phyloP scores from a whole-genome alignment of 2,797 vertebrate genomes.

The Gymnoscopelus braueri region DNA sequence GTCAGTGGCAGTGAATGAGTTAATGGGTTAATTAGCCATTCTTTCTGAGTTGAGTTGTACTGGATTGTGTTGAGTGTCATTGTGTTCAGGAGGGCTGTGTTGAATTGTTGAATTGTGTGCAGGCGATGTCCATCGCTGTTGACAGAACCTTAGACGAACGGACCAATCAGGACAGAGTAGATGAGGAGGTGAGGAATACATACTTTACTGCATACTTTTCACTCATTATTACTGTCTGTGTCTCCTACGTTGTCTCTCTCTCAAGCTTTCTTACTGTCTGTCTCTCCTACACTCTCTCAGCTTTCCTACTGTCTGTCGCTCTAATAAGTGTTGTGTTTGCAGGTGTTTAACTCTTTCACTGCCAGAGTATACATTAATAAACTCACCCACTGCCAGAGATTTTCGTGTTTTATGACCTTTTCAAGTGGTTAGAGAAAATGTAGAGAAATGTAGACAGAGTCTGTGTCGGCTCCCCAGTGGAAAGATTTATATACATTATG shows the following conservation, averaged over 20 bases:
- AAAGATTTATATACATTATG: too few species aligned
- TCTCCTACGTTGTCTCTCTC: not conserved
- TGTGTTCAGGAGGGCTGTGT: not conserved
- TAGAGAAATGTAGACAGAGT: too few species aligned
- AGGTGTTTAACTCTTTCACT: too few species aligned
- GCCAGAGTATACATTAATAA: too few species aligned
- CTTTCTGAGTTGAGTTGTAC: not conserved
- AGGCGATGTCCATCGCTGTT: constrained; percentile 91
- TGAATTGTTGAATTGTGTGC: constrained; percentile 17
- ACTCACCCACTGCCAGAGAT: too few species aligned
- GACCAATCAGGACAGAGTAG: constrained; percentile 90
- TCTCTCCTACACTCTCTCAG: not conserved
- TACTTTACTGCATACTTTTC: not conserved
- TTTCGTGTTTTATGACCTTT: too few species aligned
- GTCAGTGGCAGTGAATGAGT: too few species aligned
- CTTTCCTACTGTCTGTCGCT: too few species aligned
- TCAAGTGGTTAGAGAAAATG: too few species aligned
- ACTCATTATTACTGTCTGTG: too few species aligned
- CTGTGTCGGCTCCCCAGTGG: too few species aligned
- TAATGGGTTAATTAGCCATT: not conserved
- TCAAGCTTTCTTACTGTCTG: not conserved
- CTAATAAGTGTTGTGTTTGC: too few species aligned
- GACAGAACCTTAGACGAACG: constrained; percentile 89
- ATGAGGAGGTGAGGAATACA: constrained; percentile 88
- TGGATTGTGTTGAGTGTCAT: not conserved